Evolutionary conservation across 2,113 vertebrate genomes (phyloP), one percentile per base, ranked within the genome.

Genomic region (Phylloscopus whistleri): DNA sequence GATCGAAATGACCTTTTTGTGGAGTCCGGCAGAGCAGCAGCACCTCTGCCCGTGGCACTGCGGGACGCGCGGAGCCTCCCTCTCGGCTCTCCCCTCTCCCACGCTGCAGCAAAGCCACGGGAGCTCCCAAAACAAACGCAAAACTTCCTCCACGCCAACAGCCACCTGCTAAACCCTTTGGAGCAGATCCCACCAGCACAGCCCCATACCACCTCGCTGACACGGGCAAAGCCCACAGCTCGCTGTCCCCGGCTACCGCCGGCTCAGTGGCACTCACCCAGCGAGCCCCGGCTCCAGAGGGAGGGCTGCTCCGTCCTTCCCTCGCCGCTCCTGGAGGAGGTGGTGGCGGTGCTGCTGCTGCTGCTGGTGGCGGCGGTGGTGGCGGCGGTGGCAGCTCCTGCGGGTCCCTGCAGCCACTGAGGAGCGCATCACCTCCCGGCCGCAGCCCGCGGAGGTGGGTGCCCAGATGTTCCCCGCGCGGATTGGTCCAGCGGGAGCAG

Each of bases 401-500:
- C 91, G 66, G 89, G 92, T 97, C 94, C 97, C 92, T 95, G 82
- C 95, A 94, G 93, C 63, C 96, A 94, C 95, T 96, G 96, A 85
- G 93, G 80, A 93, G 90, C 84, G 74, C 93, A 95, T 95, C 96
- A 90, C 95, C 94, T 85, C 93, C 96, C 93, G 39, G 89, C 97
- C 87, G 95, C 94, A 94, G 94, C 94, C 92, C 96, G 93, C 93
- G 95, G 70, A 96, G 97, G 97, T 97, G 96, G 97, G 96, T 89
- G 96, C 97, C 97, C 97, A 97, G 97, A 97, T 97, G 97, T 90
- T 87, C 96, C 96, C 94, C 53, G 89, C 96, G 91, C 98, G 97
- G 96, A 99, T 99, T 99, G 99, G 99, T 98, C 98, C 98, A 95
- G 95, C 69, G 94, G 97, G 98, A 98, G 98, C 98, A 98, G 98